These are phyloP conservation scores for Armadillidium nasatum DNA, from an alignment of 1,140 invertebrate genomes.

Conservation along the genomic window DNA sequence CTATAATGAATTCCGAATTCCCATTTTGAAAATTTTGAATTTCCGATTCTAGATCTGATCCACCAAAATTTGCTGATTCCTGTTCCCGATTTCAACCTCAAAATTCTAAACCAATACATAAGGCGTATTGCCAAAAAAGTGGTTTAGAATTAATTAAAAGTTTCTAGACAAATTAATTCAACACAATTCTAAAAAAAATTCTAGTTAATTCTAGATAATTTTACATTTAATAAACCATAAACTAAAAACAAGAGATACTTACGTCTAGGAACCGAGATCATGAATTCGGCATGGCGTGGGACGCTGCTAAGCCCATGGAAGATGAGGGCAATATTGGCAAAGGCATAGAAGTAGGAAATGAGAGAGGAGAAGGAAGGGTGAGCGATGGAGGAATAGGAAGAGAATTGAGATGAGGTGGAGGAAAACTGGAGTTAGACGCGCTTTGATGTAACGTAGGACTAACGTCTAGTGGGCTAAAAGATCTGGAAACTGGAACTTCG, in stretches of 20 bases:
- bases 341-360: background rate
- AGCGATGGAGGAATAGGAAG: background rate
- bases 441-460: background rate
- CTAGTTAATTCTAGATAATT: no score
- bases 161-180: no score
- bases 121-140: no score
- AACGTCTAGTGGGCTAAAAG: background rate
- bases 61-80: no score
- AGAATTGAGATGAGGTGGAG: background rate
- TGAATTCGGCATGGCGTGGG: background rate
- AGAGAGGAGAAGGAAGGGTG: background rate
- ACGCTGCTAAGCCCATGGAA: background rate
- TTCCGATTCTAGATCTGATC: no score
- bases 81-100: no score
- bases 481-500: background rate
- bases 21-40: no score
- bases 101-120: no score
- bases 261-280: conserved; percentile 1
- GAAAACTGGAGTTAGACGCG: background rate
- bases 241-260: background rate
- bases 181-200: no score
- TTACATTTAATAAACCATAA: no score
- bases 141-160: no score
- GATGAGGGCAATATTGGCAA: background rate
- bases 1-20: no score